A percentile compares a stretch with the other conserved stretches of the same genome.
Conservation (phyloP, 2,888 invertebrate genomes). For the Aleiodes testaceus region DNA sequence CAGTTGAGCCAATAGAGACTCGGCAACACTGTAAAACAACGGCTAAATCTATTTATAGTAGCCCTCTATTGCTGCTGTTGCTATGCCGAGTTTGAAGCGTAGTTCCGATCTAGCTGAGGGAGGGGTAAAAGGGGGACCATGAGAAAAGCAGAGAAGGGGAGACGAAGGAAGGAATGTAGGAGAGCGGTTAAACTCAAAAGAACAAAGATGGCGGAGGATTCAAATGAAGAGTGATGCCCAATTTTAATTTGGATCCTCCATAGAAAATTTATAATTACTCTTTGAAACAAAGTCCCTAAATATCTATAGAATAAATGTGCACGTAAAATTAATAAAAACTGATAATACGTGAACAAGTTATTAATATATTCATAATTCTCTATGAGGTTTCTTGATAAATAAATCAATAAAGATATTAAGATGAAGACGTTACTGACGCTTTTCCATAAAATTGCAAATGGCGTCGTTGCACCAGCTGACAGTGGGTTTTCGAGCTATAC, state of each 20-base stretch:
- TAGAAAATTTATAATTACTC: background rate
- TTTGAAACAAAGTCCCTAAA: conserved; percentile 44
- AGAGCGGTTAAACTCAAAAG: conserved; percentile 40
- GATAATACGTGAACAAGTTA: background rate
- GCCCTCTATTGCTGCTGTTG: conserved; percentile 64
- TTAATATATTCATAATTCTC: background rate
- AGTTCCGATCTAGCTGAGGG: conserved; percentile 44
- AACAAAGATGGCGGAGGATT: conserved; percentile 52
- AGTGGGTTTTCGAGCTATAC: conserved; percentile 21
- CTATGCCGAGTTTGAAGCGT: conserved; percentile 61
- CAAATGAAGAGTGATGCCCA: conserved; percentile 48
- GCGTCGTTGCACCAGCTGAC: conserved; percentile 66
- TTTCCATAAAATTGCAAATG: conserved; percentile 67
- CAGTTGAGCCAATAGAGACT: conserved; percentile 60
- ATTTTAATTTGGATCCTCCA: conserved; percentile 4
- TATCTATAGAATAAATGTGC: too few relatives aligned
- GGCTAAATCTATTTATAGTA: conserved; percentile 65
- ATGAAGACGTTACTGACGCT: conserved; percentile 41
- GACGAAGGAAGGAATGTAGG: conserved; percentile 35
- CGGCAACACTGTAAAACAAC: conserved; percentile 63
- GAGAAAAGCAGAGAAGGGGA: conserved; percentile 22
- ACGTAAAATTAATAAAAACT: conserved; percentile 27
- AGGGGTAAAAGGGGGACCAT: conserved; percentile 37
- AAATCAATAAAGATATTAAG: background rate
- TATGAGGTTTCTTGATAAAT: conserved; percentile 1